Conservation (phyloP, 2,888 invertebrate genomes). For the Hemithea aestivaria region DNA sequence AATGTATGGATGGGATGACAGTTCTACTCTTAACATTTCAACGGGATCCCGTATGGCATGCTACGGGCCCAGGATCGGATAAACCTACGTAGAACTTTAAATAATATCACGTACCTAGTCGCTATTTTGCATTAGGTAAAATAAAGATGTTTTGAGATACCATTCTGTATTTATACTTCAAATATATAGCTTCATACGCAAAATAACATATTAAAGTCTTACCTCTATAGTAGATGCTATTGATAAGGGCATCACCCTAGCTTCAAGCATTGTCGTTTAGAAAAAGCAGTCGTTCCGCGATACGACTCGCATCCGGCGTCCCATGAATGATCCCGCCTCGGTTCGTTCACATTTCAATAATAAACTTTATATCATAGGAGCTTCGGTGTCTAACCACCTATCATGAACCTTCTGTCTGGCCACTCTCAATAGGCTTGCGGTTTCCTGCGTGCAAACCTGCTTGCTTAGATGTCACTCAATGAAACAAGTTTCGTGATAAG, state of each 20-base stretch:
- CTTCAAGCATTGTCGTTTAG: slow-evolving; percentile 19
- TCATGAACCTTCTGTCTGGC: slow-evolving; percentile 5
- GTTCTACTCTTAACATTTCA: no score
- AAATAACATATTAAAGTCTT: no score
- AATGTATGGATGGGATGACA: no score
- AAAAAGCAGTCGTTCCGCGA: slow-evolving; percentile 42
- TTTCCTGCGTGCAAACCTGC: slow-evolving; percentile 49
- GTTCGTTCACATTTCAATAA: slow-evolving; percentile 24
- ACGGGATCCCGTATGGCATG: no score
- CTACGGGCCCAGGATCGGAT: no score
- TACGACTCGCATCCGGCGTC: slow-evolving; percentile 52
- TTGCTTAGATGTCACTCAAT: slow-evolving; percentile 32
- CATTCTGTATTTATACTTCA: no score
- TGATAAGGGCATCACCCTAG: slow-evolving; percentile 1
- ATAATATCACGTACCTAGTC: no score
- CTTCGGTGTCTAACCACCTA: slow-evolving; percentile 8
- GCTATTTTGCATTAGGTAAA: no score
- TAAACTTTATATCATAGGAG: slow-evolving; percentile 13
- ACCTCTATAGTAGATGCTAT: no score
- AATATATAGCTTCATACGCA: no score
- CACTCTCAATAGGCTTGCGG: slow-evolving; percentile 52
- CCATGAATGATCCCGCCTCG: slow-evolving; percentile 50
- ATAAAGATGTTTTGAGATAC: no score
- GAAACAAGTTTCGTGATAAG: slow-evolving; percentile 39
- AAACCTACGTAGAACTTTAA: no score